These are phyloP conservation scores for Teinopalpus imperialis DNA, from an alignment of 2,888 invertebrate genomes.

Conservation along the genomic window DNA sequence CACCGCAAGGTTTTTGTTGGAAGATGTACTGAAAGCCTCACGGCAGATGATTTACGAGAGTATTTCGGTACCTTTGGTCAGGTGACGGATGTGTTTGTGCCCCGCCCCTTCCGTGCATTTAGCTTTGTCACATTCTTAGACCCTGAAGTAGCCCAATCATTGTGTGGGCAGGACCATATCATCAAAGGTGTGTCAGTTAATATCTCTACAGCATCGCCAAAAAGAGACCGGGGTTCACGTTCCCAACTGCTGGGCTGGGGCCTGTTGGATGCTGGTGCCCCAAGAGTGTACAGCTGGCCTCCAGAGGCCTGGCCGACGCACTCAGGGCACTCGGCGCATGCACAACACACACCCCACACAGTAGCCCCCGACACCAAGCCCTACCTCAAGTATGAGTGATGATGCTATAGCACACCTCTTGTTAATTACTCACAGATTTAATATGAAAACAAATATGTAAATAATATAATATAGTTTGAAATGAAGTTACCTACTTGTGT, in stretches of 20 bases:
- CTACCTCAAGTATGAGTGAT: slow-evolving; percentile 76
- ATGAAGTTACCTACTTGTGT: slow-evolving; percentile 42
- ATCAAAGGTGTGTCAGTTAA: slow-evolving; percentile 93
- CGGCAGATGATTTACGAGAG: slow-evolving; percentile 88
- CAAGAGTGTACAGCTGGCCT: slow-evolving; percentile 50
- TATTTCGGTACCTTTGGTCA: slow-evolving; percentile 91
- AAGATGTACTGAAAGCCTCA: slow-evolving; percentile 90
- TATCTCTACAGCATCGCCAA: slow-evolving; percentile 93
- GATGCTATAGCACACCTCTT: slow-evolving; percentile 42
- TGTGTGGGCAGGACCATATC: slow-evolving; percentile 92
- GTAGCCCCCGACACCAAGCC: slow-evolving; percentile 59
- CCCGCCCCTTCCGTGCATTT: slow-evolving; percentile 91
- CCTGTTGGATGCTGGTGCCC: slow-evolving; percentile 50
- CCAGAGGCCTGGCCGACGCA: slow-evolving; percentile 43
- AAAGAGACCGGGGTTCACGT: slow-evolving; percentile 79
- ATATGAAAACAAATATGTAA: slow-evolving; percentile 68
- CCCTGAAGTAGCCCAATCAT: slow-evolving; percentile 88
- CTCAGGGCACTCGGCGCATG: slow-evolving; percentile 40
- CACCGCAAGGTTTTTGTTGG: slow-evolving; percentile 92
- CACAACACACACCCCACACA: slow-evolving; percentile 44
- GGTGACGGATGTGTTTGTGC: slow-evolving; percentile 93
- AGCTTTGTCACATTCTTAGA: slow-evolving; percentile 93
- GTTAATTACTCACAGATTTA: slow-evolving; percentile 72
- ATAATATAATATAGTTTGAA: slow-evolving; percentile 59
- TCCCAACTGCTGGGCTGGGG: slow-evolving; percentile 58